Evolutionary conservation across 2,797 vertebrate genomes (phyloP).

Genomic region (Characodon lateralis): DNA sequence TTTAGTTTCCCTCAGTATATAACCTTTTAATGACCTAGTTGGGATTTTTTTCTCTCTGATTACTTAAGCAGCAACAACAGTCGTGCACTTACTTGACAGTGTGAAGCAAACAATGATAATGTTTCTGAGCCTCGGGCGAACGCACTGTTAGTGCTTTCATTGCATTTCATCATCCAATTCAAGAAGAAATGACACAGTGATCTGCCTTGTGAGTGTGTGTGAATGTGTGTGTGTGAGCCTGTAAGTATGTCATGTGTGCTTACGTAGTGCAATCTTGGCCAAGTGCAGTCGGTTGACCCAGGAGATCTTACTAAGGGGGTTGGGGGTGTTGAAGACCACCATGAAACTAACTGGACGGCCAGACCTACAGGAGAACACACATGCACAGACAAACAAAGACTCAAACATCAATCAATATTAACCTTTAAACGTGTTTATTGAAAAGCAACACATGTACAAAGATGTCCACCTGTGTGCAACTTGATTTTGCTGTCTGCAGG

Average conservation of each 20-base stretch:
- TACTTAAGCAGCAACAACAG: conserved; percentile 32
- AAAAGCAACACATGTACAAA: background rate
- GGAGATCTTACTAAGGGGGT: conserved; percentile 92
- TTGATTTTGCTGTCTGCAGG: background rate
- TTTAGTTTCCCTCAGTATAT: conserved; percentile 17
- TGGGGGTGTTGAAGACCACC: conserved; percentile 96
- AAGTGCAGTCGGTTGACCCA: conserved; percentile 95
- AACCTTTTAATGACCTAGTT: conserved; percentile 36
- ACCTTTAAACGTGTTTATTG: background rate
- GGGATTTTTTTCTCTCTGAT: conserved; percentile 20
- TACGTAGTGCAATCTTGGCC: conserved; percentile 88
- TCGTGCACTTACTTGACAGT: conserved; percentile 34
- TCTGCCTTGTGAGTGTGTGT: conserved; percentile 23
- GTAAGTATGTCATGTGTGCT: conserved; percentile 28
- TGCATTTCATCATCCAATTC: conserved; percentile 63
- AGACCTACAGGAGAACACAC: conserved; percentile 77
- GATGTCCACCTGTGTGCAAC: background rate
- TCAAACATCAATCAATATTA: conserved; percentile 5
- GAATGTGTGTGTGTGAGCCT: conserved; percentile 9
- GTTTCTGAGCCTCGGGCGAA: conserved; percentile 34
- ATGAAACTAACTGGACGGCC: conserved; percentile 94
- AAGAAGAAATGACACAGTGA: conserved; percentile 49
- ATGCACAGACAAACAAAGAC: conserved; percentile 20
- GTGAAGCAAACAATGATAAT: conserved; percentile 40
- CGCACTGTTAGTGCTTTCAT: conserved; percentile 56